A percentile compares a stretch with the other conserved stretches of the same genome.
These are phyloP conservation scores for Cossypha heuglini DNA, from an alignment of 2,797 vertebrate genomes.

Conservation along the genomic window DNA sequence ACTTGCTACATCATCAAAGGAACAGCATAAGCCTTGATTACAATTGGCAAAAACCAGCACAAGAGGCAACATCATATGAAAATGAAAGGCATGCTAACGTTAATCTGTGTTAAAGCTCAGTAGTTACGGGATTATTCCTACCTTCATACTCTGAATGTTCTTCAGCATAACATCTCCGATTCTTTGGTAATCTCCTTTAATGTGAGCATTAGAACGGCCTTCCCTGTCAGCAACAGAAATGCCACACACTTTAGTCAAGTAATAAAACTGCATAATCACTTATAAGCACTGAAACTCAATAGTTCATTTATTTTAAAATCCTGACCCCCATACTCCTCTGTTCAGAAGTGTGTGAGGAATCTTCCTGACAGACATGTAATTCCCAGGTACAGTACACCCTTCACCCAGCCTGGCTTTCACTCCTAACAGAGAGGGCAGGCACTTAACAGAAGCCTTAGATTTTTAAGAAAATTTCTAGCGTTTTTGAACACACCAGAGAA, in stretches of 20 bases:
- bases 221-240: conserved; percentile 81
- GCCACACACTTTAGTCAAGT: conserved; percentile 20
- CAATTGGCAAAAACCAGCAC: not conserved
- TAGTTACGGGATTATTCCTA: conserved; percentile 56
- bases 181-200: conserved; percentile 93
- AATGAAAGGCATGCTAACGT: not conserved
- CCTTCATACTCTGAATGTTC: conserved; percentile 92
- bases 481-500: not conserved
- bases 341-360: fast-evolving
- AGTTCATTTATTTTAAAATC: not conserved
- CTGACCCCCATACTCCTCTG: not conserved
- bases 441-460: not conserved
- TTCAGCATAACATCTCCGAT: conserved; percentile 95
- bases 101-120: not conserved
- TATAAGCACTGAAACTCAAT: not conserved
- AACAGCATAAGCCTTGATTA: not conserved
- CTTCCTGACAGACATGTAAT: not conserved
- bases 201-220: conserved; percentile 91
- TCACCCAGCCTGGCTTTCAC: not conserved
- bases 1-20: not conserved
- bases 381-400: not conserved
- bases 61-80: not conserved
- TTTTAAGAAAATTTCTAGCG: not conserved
- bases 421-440: not conserved
- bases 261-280: not conserved